Conservation (phyloP, 2,888 invertebrate genomes). For the Rhyacophila evoluta region DNA sequence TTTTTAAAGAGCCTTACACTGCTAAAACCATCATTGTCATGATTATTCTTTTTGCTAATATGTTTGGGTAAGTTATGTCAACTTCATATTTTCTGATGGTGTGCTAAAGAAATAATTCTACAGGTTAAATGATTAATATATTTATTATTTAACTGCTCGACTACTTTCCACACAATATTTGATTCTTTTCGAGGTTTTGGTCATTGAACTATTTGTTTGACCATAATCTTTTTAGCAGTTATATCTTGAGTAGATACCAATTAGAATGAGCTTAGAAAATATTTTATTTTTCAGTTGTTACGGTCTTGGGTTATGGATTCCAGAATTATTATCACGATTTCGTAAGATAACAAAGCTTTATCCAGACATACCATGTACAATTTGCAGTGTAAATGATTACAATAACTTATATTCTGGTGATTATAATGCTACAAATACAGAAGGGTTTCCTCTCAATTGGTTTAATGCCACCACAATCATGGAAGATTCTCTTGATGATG, state of each 20-base stretch:
- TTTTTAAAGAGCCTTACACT: conserved; percentile 62
- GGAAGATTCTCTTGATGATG: conserved; percentile 9
- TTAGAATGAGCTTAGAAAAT: no score
- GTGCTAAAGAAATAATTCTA: no score
- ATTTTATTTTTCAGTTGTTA: conserved; percentile 66
- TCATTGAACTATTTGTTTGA: no score
- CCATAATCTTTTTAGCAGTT: no score
- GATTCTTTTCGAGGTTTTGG: no score
- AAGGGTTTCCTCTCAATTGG: not conserved
- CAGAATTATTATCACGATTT: conserved; percentile 77
- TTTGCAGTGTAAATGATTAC: conserved; percentile 62
- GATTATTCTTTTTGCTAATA: conserved; percentile 67
- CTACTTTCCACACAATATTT: no score
- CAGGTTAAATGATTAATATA: no score
- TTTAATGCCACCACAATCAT: not conserved
- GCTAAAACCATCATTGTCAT: conserved; percentile 62
- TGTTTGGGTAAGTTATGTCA: conserved; percentile 71
- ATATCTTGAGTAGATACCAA: no score
- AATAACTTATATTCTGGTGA: not conserved
- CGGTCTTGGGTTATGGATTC: conserved; percentile 81
- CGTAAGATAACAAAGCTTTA: conserved; percentile 61
- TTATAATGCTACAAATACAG: not conserved
- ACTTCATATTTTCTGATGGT: no score
- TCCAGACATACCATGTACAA: conserved; percentile 66
- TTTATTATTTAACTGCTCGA: no score